Percentiles rank a stretch among this genome's conserved stretches.
phyloP scores from a whole-genome alignment of 23 tunicate species.

The Trididemnum miniatum region DNA sequence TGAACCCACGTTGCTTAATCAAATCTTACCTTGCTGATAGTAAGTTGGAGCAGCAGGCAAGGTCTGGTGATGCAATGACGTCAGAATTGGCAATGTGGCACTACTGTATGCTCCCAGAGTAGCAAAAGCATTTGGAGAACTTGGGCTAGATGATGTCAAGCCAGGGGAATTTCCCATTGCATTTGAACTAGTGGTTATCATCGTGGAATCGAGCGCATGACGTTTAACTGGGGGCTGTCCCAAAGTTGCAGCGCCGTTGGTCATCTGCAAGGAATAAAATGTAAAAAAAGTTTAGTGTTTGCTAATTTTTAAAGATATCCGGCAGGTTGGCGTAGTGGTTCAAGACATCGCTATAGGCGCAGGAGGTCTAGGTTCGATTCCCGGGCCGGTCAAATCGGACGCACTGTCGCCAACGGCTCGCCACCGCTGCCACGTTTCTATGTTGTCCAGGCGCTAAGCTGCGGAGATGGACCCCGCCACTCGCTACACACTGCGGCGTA shows the following conservation, averaged over 20 bases:
- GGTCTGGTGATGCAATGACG: conserved; percentile 37
- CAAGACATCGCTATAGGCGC: too few relatives aligned
- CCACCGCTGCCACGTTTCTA: too few relatives aligned
- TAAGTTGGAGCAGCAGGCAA: conserved; percentile 49
- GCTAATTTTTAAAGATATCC: too few relatives aligned
- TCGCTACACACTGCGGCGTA: too few relatives aligned
- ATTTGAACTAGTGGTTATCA: conserved; percentile 35
- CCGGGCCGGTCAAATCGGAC: too few relatives aligned
- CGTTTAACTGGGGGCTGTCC: conserved; percentile 85
- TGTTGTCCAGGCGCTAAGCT: too few relatives aligned
- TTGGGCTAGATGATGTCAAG: conserved; percentile 39
- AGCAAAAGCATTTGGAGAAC: conserved; percentile 48
- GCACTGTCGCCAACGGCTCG: too few relatives aligned
- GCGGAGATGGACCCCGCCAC: too few relatives aligned
- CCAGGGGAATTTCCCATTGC: conserved; percentile 38
- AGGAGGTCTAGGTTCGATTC: too few relatives aligned
- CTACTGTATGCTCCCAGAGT: conserved; percentile 52
- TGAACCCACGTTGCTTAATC: too few relatives aligned
- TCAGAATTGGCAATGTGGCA: conserved; percentile 26
- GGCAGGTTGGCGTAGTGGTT: too few relatives aligned
- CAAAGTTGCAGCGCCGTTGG: conserved; percentile 46
- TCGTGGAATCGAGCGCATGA: conserved; percentile 55
- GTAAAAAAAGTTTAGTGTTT: too few relatives aligned
- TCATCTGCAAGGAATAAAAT: conserved; percentile 19
- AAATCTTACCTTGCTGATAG: conserved; percentile 81